Conservation (phyloP, 2,113 vertebrate genomes). For the Murina feae region DNA sequence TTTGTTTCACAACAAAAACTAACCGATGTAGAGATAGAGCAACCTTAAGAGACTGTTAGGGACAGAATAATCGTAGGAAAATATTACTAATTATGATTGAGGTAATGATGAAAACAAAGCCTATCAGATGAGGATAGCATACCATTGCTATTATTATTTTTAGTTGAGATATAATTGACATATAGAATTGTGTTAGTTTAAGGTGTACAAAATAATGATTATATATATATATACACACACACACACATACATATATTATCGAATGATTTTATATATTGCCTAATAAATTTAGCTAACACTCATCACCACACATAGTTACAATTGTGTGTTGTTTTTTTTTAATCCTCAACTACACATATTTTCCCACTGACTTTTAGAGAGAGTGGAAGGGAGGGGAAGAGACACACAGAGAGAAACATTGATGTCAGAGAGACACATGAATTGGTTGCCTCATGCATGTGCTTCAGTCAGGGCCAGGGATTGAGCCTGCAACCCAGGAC, state of each 20-base stretch:
- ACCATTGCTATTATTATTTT: not conserved
- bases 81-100: not conserved
- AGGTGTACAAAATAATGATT: not conserved
- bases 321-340: not conserved
- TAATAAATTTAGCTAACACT: not conserved
- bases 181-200: not conserved
- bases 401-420: too few relatives aligned
- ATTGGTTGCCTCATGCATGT: too few relatives aligned
- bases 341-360: too few relatives aligned
- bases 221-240: not conserved
- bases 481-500: too few relatives aligned
- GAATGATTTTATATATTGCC: not conserved
- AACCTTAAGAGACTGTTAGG: not conserved
- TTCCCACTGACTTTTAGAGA: too few relatives aligned
- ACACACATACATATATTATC: too few relatives aligned
- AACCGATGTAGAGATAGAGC: not conserved
- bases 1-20: not conserved
- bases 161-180: not conserved
- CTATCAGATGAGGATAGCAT: not conserved
- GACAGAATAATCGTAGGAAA: not conserved
- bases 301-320: not conserved
- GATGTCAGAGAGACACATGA: too few relatives aligned
- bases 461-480: too few relatives aligned
- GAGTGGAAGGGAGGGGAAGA: too few relatives aligned
- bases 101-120: not conserved